Evolutionary conservation across 1,140 invertebrate genomes (phyloP), one percentile per base, ranked within the genome.

Genomic region (Brachionus manjavacas): DNA sequence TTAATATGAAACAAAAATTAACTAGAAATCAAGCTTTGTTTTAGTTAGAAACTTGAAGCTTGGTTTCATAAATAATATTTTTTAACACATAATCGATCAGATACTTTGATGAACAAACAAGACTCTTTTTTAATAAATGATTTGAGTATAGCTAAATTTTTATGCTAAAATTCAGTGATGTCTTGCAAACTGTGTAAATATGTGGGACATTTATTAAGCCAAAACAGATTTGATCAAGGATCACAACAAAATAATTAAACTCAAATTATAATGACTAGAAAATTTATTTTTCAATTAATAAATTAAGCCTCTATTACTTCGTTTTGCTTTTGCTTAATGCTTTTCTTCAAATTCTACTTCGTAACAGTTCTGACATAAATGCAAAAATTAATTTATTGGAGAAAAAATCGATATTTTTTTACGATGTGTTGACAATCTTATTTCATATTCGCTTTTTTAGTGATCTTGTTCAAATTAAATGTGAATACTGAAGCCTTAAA

Each of bases 371-470:
- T 60, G n/a, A 20, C 52, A 60, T 60, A 60, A 60, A 60, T 60
- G 52, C n/a, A 60, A 60, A 20, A 60, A 60, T 60, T 60, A 60
- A 60, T 60, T 25, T 60, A 20, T 60, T 0, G 52, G 52, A 60
- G 52, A 60, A 60, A 60, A 60, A 60, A 60, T 60, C 66, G n/a
- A 68, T 68, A 68, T 31, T 68, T 31, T 68, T 31, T 4, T 12
- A 12, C 66, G 66, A 31, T 68, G 31, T 68, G 66, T 68, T 68
- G 66, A 68, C 66, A 68, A 68, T 68, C 31, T 68, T 28, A 16
- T 68, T n/a, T 68, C 39, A 28, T 16, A 68, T 68, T 68, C 66
- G 66, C 31, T 31, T 39, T 68, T 31, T 31, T 28, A 28, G 9
- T 35, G 31, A 60, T 60, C 16, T 20, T 60, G 52, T 60, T 60